Conservation (phyloP, 2,888 invertebrate species). For the Melinopterus prodromus region DNA sequence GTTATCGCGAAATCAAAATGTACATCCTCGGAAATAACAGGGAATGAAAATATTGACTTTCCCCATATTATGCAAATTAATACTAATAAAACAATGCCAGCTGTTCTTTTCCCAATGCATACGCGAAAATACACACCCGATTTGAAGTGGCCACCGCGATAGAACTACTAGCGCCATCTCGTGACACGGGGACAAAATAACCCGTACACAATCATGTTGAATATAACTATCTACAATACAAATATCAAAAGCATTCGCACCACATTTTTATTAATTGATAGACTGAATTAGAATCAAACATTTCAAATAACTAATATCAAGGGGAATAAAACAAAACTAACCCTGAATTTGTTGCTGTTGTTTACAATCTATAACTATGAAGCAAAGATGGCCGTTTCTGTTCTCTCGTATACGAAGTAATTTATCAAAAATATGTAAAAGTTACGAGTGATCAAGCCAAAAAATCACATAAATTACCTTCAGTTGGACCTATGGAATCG, state of each 20-base stretch:
- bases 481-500: background rate
- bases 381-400: background rate
- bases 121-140: background rate
- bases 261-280: too few relatives aligned
- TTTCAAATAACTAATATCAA: background rate
- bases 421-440: background rate
- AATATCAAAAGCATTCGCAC: too few relatives aligned
- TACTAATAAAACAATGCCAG: background rate
- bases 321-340: background rate
- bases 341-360: background rate
- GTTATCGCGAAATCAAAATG: background rate
- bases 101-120: background rate
- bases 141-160: background rate
- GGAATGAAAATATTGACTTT: background rate
- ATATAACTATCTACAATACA: background rate
- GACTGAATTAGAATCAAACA: background rate
- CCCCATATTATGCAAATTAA: background rate
- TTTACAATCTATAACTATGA: background rate
- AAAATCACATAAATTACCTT: background rate
- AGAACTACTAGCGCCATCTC: background rate
- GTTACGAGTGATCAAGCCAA: background rate
- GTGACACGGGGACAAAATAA: background rate
- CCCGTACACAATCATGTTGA: background rate
- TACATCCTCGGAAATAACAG: background rate
- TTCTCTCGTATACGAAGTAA: background rate